phyloP scores from a whole-genome alignment of 2,888 invertebrate genomes.

The Sipha maydis region DNA sequence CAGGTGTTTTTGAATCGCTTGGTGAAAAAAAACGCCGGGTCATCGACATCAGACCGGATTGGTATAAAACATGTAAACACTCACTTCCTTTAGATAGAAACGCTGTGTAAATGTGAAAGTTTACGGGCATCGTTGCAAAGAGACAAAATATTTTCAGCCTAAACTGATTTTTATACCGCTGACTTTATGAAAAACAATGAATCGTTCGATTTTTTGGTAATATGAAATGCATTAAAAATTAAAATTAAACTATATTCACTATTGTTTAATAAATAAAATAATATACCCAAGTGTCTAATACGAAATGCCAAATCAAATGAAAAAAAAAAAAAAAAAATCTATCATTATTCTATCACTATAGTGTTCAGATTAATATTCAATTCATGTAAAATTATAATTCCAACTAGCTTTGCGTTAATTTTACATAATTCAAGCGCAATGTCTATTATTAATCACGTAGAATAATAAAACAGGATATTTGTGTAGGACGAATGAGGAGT shows the following conservation, averaged over 20 bases:
- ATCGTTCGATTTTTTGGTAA: neutral
- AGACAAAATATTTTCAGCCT: neutral
- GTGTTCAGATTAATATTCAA: neutral
- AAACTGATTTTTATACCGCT: neutral
- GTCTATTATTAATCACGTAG: neutral
- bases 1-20: slow-evolving; percentile 45
- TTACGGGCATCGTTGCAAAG: slow-evolving; percentile 4
- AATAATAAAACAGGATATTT: slow-evolving; percentile 11
- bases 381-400: neutral
- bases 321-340: neutral
- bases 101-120: slow-evolving; percentile 49
- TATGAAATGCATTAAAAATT: neutral
- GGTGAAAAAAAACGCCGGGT: slow-evolving; percentile 44
- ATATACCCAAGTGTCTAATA: too few species aligned
- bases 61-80: slow-evolving; percentile 25
- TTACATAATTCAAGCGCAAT: neutral
- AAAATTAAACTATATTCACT: too few species aligned
- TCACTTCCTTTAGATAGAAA: slow-evolving; percentile 14
- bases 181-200: neutral
- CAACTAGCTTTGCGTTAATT: neutral
- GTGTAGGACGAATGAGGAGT: slow-evolving; percentile 5
- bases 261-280: too few species aligned
- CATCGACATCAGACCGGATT: slow-evolving; percentile 60
- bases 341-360: neutral
- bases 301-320: too few species aligned